Conservation (phyloP, 2,888 invertebrate genomes). For the Xanthia icteritia region DNA sequence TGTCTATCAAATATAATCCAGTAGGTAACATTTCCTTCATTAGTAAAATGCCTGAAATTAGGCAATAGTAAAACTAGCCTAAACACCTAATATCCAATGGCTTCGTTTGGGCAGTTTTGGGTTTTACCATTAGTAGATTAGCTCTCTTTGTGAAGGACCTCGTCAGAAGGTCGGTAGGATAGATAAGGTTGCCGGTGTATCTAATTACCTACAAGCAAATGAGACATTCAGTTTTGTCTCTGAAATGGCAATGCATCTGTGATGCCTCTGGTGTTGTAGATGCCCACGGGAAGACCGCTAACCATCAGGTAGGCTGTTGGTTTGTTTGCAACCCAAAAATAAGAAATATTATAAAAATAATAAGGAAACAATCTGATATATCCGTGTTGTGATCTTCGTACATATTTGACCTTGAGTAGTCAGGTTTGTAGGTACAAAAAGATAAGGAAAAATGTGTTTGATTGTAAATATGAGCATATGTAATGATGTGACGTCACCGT, state of each 20-base stretch:
- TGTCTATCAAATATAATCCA: background rate
- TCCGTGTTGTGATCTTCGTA: background rate
- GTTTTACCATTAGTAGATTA: background rate
- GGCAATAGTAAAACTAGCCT: too few relatives aligned
- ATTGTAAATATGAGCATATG: background rate
- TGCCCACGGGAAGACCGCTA: background rate
- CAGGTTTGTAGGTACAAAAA: background rate
- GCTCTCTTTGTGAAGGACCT: too few relatives aligned
- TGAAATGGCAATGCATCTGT: background rate
- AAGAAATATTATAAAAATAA: background rate
- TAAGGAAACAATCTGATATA: background rate
- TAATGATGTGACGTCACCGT: conserved; percentile 8
- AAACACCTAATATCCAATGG: background rate
- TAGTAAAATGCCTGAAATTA: too few relatives aligned
- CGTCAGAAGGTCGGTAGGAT: background rate
- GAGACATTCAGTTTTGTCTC: background rate
- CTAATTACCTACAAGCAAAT: background rate
- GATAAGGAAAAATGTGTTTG: conserved; percentile 7
- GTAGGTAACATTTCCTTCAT: background rate
- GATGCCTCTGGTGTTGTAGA: background rate
- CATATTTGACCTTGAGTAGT: background rate
- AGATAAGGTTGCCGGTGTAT: background rate
- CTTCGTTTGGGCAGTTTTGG: background rate
- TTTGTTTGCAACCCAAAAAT: background rate
- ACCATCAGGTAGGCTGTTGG: background rate